phyloP scores from a whole-genome alignment of 2,888 invertebrate species.

The Heteropelma amictum region DNA sequence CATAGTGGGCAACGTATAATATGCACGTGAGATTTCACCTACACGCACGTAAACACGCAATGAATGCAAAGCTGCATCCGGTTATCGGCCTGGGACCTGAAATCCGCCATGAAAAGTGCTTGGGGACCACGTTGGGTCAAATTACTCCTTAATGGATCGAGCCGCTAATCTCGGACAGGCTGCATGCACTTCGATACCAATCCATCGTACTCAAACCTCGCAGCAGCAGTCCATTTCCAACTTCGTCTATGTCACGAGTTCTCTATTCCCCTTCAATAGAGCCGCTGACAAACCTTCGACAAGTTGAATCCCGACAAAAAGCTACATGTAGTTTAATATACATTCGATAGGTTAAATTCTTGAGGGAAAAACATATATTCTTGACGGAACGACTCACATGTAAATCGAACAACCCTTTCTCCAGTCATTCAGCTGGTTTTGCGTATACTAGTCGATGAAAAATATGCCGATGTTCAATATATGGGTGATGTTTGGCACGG shows the following conservation, averaged over 20 bases:
- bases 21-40: too few species aligned
- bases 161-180: constrained; percentile 73
- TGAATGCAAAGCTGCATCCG: not conserved
- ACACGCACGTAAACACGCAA: not conserved
- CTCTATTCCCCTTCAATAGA: not conserved
- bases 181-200: constrained; percentile 54
- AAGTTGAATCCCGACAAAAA: not conserved
- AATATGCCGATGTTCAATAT: too few species aligned
- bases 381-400: too few species aligned
- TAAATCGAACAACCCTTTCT: too few species aligned
- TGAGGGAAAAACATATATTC: too few species aligned
- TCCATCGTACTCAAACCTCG: constrained; percentile 33
- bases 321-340: not conserved
- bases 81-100: constrained; percentile 27
- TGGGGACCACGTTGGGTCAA: constrained; percentile 67
- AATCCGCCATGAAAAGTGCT: constrained; percentile 54
- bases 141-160: constrained; percentile 73
- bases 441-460: too few species aligned
- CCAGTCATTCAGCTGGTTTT: too few species aligned
- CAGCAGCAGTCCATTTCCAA: constrained; percentile 3
- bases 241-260: not conserved
- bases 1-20: constrained; percentile 3
- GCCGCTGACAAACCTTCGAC: not conserved
- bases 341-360: too few species aligned
- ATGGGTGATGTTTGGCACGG: too few species aligned